Conservation (phyloP, 2,888 invertebrate genomes). For the Dryobotodes eremita region DNA sequence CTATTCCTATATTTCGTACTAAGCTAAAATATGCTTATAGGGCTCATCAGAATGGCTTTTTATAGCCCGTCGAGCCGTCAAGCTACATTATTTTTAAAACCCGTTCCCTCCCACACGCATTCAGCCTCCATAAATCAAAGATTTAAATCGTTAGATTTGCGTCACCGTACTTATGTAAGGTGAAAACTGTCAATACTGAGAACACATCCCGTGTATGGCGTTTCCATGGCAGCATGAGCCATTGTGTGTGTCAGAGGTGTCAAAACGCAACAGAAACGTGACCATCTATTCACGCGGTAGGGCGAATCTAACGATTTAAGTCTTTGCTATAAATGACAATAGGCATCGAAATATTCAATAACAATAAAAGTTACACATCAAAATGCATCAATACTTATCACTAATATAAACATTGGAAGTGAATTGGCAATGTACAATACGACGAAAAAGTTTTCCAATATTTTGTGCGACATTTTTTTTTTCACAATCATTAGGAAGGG, state of each 20-base stretch:
- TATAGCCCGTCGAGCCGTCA: background rate
- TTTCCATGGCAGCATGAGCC: background rate
- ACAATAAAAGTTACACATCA: constrained; percentile 72
- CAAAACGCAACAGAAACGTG: background rate
- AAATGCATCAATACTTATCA: constrained; percentile 72
- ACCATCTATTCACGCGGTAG: background rate
- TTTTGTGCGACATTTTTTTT: constrained; percentile 64
- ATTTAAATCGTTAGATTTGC: background rate
- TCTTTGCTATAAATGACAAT: constrained; percentile 51
- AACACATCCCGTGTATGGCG: background rate
- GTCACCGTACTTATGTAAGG: background rate
- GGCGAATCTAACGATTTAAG: background rate
- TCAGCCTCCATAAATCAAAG: constrained; percentile 20
- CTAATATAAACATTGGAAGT: constrained; percentile 70
- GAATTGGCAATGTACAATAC: constrained; percentile 69
- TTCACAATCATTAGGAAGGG: constrained; percentile 53
- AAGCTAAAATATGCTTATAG: constrained; percentile 21
- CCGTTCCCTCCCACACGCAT: constrained; percentile 56
- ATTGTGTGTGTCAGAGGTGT: background rate
- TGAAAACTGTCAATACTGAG: background rate
- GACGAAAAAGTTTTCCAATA: constrained; percentile 58
- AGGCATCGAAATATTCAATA: constrained; percentile 72
- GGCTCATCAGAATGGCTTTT: constrained; percentile 4
- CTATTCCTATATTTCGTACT: constrained; percentile 25
- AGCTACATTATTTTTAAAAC: constrained; percentile 19